phyloP scores from a whole-genome alignment of 2,113 vertebrate species.

The Psilopsiagon aymara region DNA sequence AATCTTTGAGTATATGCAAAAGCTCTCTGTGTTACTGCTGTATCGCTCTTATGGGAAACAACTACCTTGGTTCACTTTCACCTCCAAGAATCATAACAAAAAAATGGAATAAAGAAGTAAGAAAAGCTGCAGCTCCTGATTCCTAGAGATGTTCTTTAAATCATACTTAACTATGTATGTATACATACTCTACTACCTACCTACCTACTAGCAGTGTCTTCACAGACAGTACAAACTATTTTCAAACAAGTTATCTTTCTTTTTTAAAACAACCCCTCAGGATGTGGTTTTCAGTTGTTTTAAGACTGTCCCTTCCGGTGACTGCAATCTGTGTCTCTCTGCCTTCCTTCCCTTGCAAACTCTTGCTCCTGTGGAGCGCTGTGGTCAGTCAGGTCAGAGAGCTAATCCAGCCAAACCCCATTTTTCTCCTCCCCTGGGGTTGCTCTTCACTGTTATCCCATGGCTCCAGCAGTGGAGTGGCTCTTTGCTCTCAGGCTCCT shows the following conservation, averaged over 20 bases:
- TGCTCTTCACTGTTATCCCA: background rate
- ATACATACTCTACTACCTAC: background rate
- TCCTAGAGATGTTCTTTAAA: background rate
- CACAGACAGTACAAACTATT: background rate
- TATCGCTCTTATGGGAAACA: background rate
- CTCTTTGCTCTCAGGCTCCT: background rate
- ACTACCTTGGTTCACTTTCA: background rate
- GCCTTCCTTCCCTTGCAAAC: background rate
- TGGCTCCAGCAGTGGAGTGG: background rate
- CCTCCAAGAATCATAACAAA: background rate
- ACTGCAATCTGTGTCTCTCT: background rate
- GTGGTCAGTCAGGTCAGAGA: background rate
- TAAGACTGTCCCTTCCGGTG: background rate
- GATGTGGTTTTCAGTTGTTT: conserved; percentile 45
- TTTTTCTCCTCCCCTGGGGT: background rate
- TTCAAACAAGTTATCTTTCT: background rate
- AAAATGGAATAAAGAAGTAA: background rate
- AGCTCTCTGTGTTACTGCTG: background rate
- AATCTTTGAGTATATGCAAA: background rate
- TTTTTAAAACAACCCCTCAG: background rate
- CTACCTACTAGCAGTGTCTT: background rate
- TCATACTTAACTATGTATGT: background rate
- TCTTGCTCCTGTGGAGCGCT: background rate
- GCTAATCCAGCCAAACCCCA: background rate
- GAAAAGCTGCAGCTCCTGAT: background rate